Evolutionary conservation across 2,888 invertebrate genomes (phyloP).

Genomic region (Petrolisthes cinctipes): DNA sequence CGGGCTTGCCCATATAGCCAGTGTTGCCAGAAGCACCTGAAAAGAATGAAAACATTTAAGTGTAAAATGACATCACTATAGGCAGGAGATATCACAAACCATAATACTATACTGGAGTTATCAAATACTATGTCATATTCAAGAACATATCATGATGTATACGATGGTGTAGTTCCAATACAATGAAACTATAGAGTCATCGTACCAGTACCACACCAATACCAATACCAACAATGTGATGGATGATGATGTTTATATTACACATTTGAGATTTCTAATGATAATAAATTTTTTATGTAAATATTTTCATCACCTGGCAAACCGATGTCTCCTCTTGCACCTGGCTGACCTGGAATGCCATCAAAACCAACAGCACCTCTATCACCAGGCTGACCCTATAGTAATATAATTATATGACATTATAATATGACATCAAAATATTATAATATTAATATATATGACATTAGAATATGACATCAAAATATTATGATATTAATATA

Average conservation of each 20-base stretch:
- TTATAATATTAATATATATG: background rate
- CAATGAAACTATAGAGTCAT: too few species aligned
- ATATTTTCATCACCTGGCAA: background rate
- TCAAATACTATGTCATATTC: too few species aligned
- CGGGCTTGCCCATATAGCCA: constrained; percentile 68
- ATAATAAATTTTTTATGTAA: background rate
- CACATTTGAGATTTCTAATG: too few species aligned
- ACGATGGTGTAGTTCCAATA: too few species aligned
- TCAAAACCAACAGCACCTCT: constrained; percentile 65
- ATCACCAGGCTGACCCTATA: constrained; percentile 68
- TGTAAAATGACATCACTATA: too few species aligned
- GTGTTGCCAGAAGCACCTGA: constrained; percentile 73
- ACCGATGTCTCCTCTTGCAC: constrained; percentile 69
- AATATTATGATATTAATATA: background rate
- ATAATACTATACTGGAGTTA: too few species aligned
- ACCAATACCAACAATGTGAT: too few species aligned
- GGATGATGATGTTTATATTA: too few species aligned
- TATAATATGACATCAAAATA: background rate
- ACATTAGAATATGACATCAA: background rate
- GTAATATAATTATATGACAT: background rate
- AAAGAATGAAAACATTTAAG: background rate
- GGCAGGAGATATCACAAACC: too few species aligned
- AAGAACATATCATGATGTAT: too few species aligned
- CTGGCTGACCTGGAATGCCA: constrained; percentile 71
- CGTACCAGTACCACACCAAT: too few species aligned